Percentiles rank a stretch among this genome's conserved stretches.
phyloP scores from a whole-genome alignment of 2,797 vertebrate species.

The Okamejei kenojei region DNA sequence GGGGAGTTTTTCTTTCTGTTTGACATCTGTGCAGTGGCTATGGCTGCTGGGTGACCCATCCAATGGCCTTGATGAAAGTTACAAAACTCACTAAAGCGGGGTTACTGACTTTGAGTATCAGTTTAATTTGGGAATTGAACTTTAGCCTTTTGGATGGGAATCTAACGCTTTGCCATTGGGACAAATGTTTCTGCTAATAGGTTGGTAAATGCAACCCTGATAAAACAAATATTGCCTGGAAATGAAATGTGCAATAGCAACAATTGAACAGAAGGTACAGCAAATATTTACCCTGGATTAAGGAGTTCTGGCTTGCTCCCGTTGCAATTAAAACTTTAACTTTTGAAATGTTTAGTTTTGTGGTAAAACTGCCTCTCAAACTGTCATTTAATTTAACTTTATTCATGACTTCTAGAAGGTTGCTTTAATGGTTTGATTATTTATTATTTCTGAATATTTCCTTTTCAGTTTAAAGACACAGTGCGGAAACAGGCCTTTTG shows the following conservation, averaged over 20 bases:
- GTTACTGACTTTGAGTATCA: slow-evolving; percentile 20
- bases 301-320: background rate
- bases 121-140: slow-evolving; percentile 31
- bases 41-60: slow-evolving; percentile 6
- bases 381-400: background rate
- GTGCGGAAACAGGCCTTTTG: too few species aligned
- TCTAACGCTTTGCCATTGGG: background rate
- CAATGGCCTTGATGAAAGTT: slow-evolving; percentile 35
- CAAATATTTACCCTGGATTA: background rate
- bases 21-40: slow-evolving; percentile 19
- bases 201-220: background rate
- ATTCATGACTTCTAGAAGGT: background rate
- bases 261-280: background rate
- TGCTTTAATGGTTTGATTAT: background rate
- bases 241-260: slow-evolving; percentile 7
- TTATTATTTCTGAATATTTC: background rate
- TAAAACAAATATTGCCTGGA: background rate
- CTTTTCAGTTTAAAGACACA: too few species aligned
- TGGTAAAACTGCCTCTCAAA: background rate
- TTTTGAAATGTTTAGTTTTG: background rate
- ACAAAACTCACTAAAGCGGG: slow-evolving; percentile 6
- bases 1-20: slow-evolving; percentile 30
- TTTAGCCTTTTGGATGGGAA: slow-evolving; percentile 5
- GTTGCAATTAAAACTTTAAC: background rate
- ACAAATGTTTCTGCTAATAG: background rate